Conservation (phyloP, 2,888 invertebrate species). For the Macrostomum cliftonense region DNA sequence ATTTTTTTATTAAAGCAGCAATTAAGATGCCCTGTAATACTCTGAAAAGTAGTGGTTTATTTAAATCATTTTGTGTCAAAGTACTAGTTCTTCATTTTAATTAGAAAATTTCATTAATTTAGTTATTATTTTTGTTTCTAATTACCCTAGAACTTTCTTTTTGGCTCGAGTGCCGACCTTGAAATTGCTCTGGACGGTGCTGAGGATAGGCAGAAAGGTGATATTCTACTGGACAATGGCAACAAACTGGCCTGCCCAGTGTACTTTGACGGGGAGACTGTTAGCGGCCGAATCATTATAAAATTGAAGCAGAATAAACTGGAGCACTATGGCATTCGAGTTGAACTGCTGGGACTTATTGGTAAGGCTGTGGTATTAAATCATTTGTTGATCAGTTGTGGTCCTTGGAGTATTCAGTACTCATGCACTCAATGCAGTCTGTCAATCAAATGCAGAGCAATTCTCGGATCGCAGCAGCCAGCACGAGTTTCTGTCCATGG, state of each 20-base stretch:
- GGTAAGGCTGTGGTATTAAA: constrained; percentile 31
- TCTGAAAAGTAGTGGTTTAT: too few relatives aligned
- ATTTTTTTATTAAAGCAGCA: too few relatives aligned
- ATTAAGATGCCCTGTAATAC: too few relatives aligned
- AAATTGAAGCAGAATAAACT: constrained; percentile 51
- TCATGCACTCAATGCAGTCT: too few relatives aligned
- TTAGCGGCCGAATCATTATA: constrained; percentile 63
- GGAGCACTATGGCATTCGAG: constrained; percentile 96
- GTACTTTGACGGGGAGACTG: constrained; percentile 94
- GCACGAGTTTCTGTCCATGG: constrained; percentile 85
- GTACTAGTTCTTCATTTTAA: too few relatives aligned
- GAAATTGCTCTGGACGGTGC: constrained; percentile 87
- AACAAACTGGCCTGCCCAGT: constrained; percentile 79
- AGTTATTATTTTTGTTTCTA: not conserved
- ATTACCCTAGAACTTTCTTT: constrained; percentile 76
- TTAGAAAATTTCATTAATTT: too few relatives aligned
- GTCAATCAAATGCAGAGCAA: constrained; percentile 46
- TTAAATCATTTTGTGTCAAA: too few relatives aligned
- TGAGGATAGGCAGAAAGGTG: constrained; percentile 66
- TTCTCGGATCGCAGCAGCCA: constrained; percentile 97
- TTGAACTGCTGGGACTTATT: constrained; percentile 90
- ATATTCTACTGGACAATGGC: constrained; percentile 76
- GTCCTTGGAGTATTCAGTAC: too few relatives aligned
- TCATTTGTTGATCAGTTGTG: too few relatives aligned
- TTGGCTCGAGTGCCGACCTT: constrained; percentile 94